Conservation (phyloP, 2,888 invertebrate genomes). For the Caenorhabditis drosophilae region DNA sequence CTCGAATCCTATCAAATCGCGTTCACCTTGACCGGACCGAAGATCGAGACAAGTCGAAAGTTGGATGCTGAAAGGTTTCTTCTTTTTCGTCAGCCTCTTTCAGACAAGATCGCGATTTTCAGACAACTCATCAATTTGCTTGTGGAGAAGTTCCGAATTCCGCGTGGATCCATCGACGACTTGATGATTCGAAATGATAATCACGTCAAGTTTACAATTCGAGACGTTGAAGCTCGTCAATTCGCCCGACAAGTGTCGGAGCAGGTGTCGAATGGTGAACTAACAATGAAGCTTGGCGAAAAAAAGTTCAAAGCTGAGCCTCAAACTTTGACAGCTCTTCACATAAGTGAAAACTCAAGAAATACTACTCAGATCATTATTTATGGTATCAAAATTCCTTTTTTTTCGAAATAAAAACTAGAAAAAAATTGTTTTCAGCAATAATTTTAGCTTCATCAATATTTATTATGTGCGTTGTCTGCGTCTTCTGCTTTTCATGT, state of each 20-base stretch:
- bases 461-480: conserved; percentile 45
- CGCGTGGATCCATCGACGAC: conserved; percentile 40
- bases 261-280: conserved; percentile 44
- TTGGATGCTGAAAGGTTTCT: conserved; percentile 42
- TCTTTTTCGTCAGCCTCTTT: not conserved
- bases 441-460: conserved; percentile 45
- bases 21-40: conserved; percentile 57
- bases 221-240: conserved; percentile 49
- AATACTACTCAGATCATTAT: conserved; percentile 27
- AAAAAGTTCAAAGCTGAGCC: conserved; percentile 50
- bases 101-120: not conserved
- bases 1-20: conserved; percentile 52
- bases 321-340: conserved; percentile 44
- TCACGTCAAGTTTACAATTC: conserved; percentile 51
- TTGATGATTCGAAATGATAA: conserved; percentile 54
- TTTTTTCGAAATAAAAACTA: not conserved
- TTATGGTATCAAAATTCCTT: conserved; percentile 41
- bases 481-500: conserved; percentile 47
- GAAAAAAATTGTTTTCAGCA: too few species aligned
- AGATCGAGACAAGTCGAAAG: conserved; percentile 29
- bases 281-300: conserved; percentile 39
- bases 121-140: conserved; percentile 21
- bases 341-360: conserved; percentile 18
- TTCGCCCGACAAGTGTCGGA: conserved; percentile 53
- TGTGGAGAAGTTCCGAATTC: conserved; percentile 31